Evolutionary conservation across 2,113 vertebrate species (phyloP), one percentile per base, ranked within the genome.

Genomic region (Trinectes maculatus): DNA sequence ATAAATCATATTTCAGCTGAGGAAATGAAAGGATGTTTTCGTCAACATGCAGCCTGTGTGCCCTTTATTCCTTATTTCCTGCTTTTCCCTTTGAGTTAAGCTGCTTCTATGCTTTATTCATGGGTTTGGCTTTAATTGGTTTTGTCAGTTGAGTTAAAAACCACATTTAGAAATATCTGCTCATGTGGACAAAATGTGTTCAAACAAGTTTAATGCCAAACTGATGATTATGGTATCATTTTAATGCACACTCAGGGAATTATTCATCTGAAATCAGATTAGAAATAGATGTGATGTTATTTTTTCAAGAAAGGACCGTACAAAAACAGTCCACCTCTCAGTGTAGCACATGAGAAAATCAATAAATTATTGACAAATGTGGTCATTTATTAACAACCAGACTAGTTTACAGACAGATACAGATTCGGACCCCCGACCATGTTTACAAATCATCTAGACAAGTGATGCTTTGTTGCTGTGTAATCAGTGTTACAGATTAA

Each of bases 1-100:
- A 48, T 63, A 80, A 80, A 65, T 51, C 57, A 59, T 15, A 44
- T 57, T 74, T 69, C 68, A 63, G 40, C 62, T 31, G 26, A 51
- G 74, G 83, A 90, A 87, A 91, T 85, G 49, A 87, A 88, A 77
- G 36, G 44, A 67, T 19, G 28, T 43, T 68, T 74, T 73, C 42
- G 26, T 56, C 19, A 29, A 54, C 53, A 60, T 6, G 11, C 51
- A 46, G 39, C 71, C 71, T 54, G 5, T 42, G 33, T 47, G 48
- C 24, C 18, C 25, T 5, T 57, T 57, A 62, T 68, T 73, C 54
- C 34, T 66, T 40, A 49, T 57, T 70, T 57, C 49, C 22, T 37
- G 29, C 12, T 9, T 55, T 63, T n/a, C 43, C 15, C 34, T 16
- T 44, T 42, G 19, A 42, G 34, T 57, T 42, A 46, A 56, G 13